A percentile compares a stretch with the other conserved stretches of the same genome.
phyloP scores from a whole-genome alignment of 1,140 invertebrate genomes.

The Neuroterus valhalla region DNA sequence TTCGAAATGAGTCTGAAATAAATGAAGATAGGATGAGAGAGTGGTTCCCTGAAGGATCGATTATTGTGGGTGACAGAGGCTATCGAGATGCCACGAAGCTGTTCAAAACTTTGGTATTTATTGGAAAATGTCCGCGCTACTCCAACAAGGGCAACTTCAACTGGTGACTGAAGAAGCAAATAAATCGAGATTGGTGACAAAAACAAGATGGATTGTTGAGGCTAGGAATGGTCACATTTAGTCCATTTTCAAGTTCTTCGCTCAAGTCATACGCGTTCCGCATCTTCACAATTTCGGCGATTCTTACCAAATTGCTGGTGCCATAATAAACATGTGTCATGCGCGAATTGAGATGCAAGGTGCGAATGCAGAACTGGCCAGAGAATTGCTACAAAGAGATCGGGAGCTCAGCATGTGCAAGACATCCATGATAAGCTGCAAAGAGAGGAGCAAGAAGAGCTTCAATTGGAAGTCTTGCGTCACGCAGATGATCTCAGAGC shows the following conservation, averaged over 20 bases:
- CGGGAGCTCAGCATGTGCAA: slow-evolving; percentile 20
- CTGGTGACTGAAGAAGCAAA: slow-evolving; percentile 32
- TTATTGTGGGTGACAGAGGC: slow-evolving; percentile 33
- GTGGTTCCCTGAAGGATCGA: slow-evolving; percentile 28
- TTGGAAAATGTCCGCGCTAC: too few relatives aligned
- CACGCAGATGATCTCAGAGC: background rate
- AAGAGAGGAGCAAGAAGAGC: too few relatives aligned
- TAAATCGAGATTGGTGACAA: too few relatives aligned
- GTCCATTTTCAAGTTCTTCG: slow-evolving; percentile 28
- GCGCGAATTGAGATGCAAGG: too few relatives aligned
- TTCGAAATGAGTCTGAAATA: too few relatives aligned
- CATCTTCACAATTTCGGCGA: slow-evolving; percentile 7
- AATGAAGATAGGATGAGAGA: background rate
- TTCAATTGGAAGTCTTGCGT: slow-evolving; percentile 26
- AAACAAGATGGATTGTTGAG: too few relatives aligned
- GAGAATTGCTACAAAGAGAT: slow-evolving; percentile 33
- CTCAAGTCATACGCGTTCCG: background rate
- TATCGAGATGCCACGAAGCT: background rate
- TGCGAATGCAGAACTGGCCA: too few relatives aligned
- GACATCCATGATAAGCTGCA: slow-evolving; percentile 28
- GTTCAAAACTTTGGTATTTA: slow-evolving; percentile 9
- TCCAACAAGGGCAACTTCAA: background rate
- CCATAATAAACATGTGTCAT: too few relatives aligned
- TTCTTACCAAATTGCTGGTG: too few relatives aligned
- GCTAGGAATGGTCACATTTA: too few relatives aligned